A percentile compares a stretch with the other conserved stretches of the same genome.
phyloP scores from a whole-genome alignment of 2,797 vertebrate species.

The Karalla daura region DNA sequence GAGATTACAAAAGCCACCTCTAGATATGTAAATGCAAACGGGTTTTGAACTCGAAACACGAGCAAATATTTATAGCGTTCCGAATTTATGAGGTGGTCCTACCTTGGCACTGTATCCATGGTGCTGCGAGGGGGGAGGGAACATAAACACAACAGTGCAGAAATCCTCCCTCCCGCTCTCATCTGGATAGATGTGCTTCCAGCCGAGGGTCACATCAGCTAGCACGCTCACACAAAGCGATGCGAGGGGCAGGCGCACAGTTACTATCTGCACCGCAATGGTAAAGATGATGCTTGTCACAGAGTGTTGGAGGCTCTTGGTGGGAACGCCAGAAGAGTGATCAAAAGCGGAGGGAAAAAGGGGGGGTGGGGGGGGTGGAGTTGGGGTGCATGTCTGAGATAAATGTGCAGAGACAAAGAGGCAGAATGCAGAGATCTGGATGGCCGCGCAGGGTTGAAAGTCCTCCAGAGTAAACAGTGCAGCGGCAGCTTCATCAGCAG shows the following conservation, averaged over 20 bases:
- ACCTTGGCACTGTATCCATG: constrained; percentile 76
- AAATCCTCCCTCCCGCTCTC: constrained; percentile 63
- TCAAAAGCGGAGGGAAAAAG: constrained; percentile 6
- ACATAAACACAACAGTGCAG: constrained; percentile 76
- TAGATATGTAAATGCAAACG: constrained; percentile 78
- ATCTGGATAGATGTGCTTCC: constrained; percentile 53
- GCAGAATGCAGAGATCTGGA: constrained; percentile 43
- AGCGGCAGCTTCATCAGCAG: constrained; percentile 26
- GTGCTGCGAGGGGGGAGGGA: constrained; percentile 72
- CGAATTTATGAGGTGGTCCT: constrained; percentile 78
- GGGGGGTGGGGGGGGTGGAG: no score
- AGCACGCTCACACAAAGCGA: constrained; percentile 23
- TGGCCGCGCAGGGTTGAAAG: constrained; percentile 74
- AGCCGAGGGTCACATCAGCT: constrained; percentile 61
- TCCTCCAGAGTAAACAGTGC: constrained; percentile 75
- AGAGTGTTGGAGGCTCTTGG: constrained; percentile 12
- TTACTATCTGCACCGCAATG: constrained; percentile 34
- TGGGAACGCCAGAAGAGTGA: constrained; percentile 12
- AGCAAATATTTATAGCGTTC: constrained; percentile 81
- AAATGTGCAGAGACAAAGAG: constrained; percentile 32
- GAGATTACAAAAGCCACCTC: constrained; percentile 73
- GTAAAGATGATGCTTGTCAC: constrained; percentile 14
- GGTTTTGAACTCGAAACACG: constrained; percentile 67
- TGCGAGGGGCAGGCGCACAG: constrained; percentile 11
- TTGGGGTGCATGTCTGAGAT: constrained; percentile 1